Percentiles rank a stretch among this genome's conserved stretches.
Conservation (phyloP, 2,797 vertebrate genomes). For the Microhierax caerulescens region DNA sequence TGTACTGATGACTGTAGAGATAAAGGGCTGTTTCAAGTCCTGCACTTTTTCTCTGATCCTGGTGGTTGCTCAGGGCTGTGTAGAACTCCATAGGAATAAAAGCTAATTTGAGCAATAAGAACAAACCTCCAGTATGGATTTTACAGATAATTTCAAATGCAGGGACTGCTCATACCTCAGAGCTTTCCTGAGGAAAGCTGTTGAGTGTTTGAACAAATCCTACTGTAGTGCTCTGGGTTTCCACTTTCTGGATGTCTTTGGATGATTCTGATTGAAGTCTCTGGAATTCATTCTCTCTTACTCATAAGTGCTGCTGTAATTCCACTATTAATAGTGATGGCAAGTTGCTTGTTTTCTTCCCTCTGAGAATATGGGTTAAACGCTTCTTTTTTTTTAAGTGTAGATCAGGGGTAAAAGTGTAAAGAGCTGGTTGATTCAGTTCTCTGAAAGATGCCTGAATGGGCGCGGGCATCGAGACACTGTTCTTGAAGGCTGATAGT, state of each 20-base stretch:
- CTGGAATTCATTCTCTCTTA: not conserved
- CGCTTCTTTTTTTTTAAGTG: not conserved
- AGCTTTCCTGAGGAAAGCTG: not conserved
- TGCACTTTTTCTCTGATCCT: constrained; percentile 3
- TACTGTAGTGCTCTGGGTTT: not conserved
- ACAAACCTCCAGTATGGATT: constrained; percentile 17
- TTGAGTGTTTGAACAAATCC: not conserved
- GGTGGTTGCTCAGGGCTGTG: not conserved
- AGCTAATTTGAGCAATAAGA: constrained; percentile 27
- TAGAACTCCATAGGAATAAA: not conserved
- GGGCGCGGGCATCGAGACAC: not conserved
- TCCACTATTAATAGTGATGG: not conserved
- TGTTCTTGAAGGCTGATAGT: not conserved
- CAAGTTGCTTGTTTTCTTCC: not conserved
- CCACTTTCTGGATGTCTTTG: not conserved
- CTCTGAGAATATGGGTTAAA: not conserved
- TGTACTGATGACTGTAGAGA: not conserved
- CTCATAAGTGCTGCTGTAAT: not conserved
- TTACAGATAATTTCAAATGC: not conserved
- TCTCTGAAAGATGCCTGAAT: not conserved
- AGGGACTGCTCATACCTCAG: not conserved
- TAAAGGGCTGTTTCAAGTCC: constrained; percentile 30
- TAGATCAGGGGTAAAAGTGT: not conserved
- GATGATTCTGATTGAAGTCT: constrained; percentile 16
- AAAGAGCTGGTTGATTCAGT: not conserved